These are phyloP conservation scores for Capitella teleta DNA, from an alignment of 1,140 invertebrate species.

Conservation along the genomic window DNA sequence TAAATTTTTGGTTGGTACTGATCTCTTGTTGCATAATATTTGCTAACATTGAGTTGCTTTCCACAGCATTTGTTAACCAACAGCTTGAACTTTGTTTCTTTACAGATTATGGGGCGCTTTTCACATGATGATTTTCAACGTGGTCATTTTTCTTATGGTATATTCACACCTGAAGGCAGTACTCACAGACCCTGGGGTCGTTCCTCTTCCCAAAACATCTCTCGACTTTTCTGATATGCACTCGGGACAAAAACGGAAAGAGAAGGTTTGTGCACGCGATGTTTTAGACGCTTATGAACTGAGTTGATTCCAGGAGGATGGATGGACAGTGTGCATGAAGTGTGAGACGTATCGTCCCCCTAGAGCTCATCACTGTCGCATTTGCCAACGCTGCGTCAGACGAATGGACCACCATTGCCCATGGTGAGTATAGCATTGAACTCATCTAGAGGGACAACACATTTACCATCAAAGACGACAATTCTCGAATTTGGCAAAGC, in stretches of 20 bases:
- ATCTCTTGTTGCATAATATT: too few relatives aligned
- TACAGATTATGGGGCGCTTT: slow-evolving; percentile 74
- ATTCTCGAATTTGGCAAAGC: not conserved
- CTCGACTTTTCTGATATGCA: slow-evolving; percentile 79
- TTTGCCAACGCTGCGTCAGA: slow-evolving; percentile 74
- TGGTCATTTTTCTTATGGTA: slow-evolving; percentile 60
- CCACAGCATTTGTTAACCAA: too few relatives aligned
- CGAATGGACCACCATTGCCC: slow-evolving; percentile 89
- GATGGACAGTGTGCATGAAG: slow-evolving; percentile 80
- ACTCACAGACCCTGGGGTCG: slow-evolving; percentile 75
- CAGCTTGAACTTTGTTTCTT: slow-evolving; percentile 25
- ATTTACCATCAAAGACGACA: too few relatives aligned
- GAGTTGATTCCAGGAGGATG: slow-evolving; percentile 36
- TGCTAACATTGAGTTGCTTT: too few relatives aligned
- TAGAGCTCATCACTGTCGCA: slow-evolving; percentile 77
- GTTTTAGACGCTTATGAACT: not conserved
- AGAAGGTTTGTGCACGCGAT: slow-evolving; percentile 6
- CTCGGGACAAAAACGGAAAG: slow-evolving; percentile 41
- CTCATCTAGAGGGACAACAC: not conserved
- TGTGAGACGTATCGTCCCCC: slow-evolving; percentile 83
- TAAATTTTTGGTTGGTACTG: too few relatives aligned
- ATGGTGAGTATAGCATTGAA: slow-evolving; percentile 46
- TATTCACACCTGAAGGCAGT: slow-evolving; percentile 73
- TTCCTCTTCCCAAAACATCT: slow-evolving; percentile 66
- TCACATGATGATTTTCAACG: slow-evolving; percentile 71